Base-by-base conservation (phyloP, 2,113 vertebrate genomes). In the Acrocephalus kingi region DNA sequence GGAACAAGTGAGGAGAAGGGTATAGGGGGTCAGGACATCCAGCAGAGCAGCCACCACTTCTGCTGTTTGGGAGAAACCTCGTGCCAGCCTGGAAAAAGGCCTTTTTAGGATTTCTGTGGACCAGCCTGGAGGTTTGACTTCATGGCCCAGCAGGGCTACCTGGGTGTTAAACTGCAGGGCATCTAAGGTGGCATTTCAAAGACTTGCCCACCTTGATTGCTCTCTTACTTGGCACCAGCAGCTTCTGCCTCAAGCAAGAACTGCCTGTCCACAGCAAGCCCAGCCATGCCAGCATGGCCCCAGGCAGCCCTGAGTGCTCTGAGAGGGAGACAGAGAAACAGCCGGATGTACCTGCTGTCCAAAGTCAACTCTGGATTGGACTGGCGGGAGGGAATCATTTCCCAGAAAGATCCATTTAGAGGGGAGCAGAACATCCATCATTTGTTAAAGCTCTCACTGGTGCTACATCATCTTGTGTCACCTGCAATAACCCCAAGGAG, bases 361-460 rank as follows among this genome's bases (percentile, higher is more conserved):
- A 90, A 78, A 91, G 76, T 91, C 88, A 96, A 61, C 62, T 73
- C 59, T 17, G 24, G 62, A 54, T 84, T 64, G 84, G 64, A 24
- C 25, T 0, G 1, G 41, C 0, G 0, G 48, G 43, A 69, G 14
- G 23, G 21, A 86, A 74, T 21, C 0, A 19, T 35, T 43, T 61
- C 43, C n/a, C 76, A 39, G 46, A 74, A 55, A n/a, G 66, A 51
- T 67, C 33, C 63, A 28, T 56, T 73, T 30, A 33, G n/a, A 72
- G 31, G 18, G 31, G 25, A 90, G 64, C 35, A 51, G 73, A 1
- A 11, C 28, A n/a, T 35, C 28, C 25, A 15, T 49, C 6, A 63
- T 63, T 82, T 71, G 27, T 56, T 71, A 28, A 56, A 76, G 39
- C 19, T 79, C 31, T 74, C 61, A 3, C 15, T 37, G 58, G 23